Percentiles rank a stretch among this genome's conserved stretches.
phyloP scores from a whole-genome alignment of 2,888 invertebrate species.

The Mesopsocus fuscifrons region DNA sequence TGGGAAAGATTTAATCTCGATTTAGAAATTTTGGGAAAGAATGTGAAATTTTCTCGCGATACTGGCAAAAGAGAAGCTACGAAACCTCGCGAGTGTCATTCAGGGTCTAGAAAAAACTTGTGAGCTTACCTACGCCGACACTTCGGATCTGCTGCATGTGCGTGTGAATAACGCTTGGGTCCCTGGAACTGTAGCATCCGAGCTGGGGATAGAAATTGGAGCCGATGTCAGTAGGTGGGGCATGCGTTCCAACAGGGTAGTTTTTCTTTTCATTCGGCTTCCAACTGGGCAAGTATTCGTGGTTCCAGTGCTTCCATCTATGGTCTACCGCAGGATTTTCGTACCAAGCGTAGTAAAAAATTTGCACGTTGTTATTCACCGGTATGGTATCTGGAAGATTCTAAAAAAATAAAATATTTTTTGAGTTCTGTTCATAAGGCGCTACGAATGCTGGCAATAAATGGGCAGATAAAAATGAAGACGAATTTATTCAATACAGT shows the following conservation, averaged over 20 bases:
- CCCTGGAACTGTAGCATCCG: conserved; percentile 32
- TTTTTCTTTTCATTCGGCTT: conserved; percentile 25
- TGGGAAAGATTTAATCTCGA: too few species aligned
- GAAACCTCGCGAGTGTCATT: too few species aligned
- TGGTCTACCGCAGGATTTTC: conserved; percentile 21
- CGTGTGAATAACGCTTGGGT: conserved; percentile 28
- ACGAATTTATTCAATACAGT: too few species aligned
- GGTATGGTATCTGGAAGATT: conserved; percentile 6
- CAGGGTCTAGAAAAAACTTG: too few species aligned
- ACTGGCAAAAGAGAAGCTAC: too few species aligned
- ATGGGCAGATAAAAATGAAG: too few species aligned
- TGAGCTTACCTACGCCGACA: conserved; percentile 33
- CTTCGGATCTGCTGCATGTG: conserved; percentile 39
- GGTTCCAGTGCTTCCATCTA: conserved; percentile 23
- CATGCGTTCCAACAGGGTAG: conserved; percentile 29
- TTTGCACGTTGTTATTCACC: conserved; percentile 22
- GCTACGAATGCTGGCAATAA: too few species aligned
- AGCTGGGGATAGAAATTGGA: conserved; percentile 32
- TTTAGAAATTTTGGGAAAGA: too few species aligned
- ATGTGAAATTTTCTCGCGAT: too few species aligned
- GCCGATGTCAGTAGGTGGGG: conserved; percentile 33
- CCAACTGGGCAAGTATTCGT: conserved; percentile 23
- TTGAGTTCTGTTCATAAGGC: too few species aligned
- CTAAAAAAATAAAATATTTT: too few species aligned
- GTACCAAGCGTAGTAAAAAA: conserved; percentile 25